Evolutionary conservation across 1,140 invertebrate species (phyloP), one percentile per base, ranked within the genome.

Genomic region (Lerema accius): DNA sequence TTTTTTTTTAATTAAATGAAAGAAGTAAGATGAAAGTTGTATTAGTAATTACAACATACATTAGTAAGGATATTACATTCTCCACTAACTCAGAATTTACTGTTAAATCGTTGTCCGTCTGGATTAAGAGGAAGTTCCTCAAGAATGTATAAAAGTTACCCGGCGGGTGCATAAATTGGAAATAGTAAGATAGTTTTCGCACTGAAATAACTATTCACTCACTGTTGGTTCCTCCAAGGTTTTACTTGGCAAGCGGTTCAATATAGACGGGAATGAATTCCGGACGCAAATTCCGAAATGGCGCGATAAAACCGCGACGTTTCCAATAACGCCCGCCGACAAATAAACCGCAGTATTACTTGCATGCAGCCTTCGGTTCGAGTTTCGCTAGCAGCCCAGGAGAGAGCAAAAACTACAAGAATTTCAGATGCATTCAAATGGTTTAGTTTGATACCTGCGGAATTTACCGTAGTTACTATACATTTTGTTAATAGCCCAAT

Each of bases 251-350:
- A 58, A 46, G 56, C 32, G 50, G 60, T 58, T 67, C 65, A 66
- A 73, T 67, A 70, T 67, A 68, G 53, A 65, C 40, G 65, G 62
- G 42, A 62, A 62, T 63, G 60, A 68, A 74, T 71, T 66, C 65
- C 63, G 56, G 49, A 68, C 69, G 65, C 63, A 71, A 71, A 73
- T 73, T 73, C 71, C 65, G 65, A 68, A 65, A 73, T 67, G 63
- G 65, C 60, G 62, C 58, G 71, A 73, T 73, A 71, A 70, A 73
- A 70, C 71, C 62, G 32, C 66, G 58, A 68, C 65, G 63, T 63
- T 73, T 67, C 71, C 71, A 73, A 73, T 73, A 73, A 67, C 62
- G 66, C 60, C 48, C 32, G 53, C 53, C 61, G 68, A 73, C 68
- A 60, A 73, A 73, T 73, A 73, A 68, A 59, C 53, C 60, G 23